Conservation (phyloP, 2,888 invertebrate species). For the Leptarthrus brevirostris region DNA sequence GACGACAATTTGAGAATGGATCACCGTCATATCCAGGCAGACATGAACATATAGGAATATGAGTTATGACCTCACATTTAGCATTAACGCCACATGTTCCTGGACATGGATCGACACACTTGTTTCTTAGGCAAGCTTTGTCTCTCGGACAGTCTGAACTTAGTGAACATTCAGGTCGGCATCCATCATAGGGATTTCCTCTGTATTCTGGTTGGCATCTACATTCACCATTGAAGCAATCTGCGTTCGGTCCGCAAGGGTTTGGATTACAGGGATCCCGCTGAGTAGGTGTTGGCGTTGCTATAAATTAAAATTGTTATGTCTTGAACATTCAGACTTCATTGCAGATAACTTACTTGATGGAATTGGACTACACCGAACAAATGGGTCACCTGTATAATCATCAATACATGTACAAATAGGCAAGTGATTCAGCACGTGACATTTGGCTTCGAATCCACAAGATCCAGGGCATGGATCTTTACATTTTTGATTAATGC, state of each 20-base stretch:
- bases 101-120: slow-evolving; percentile 86
- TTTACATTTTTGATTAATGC: slow-evolving; percentile 69
- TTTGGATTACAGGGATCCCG: slow-evolving; percentile 77
- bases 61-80: slow-evolving; percentile 75
- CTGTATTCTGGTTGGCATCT: slow-evolving; percentile 73
- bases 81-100: slow-evolving; percentile 87
- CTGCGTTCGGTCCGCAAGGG: slow-evolving; percentile 76
- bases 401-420: slow-evolving; percentile 69
- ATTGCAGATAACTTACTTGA: slow-evolving; percentile 68
- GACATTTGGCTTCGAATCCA: slow-evolving; percentile 75
- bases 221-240: slow-evolving; percentile 74
- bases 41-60: slow-evolving; percentile 75
- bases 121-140: slow-evolving; percentile 77
- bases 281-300: slow-evolving; percentile 70
- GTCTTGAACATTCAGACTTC: slow-evolving; percentile 49
- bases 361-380: slow-evolving; percentile 69
- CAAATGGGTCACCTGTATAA: slow-evolving; percentile 74
- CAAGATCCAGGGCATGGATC: slow-evolving; percentile 77
- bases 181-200: slow-evolving; percentile 75
- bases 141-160: slow-evolving; percentile 75
- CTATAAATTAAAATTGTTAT: slow-evolving; percentile 58
- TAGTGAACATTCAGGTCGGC: slow-evolving; percentile 76
- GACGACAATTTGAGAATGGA: slow-evolving; percentile 72
- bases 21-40: slow-evolving; percentile 72
- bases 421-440: slow-evolving; percentile 70